A percentile compares a stretch with the other conserved stretches of the same genome.
Conservation (phyloP, 1,140 invertebrate genomes). For the Ceratosolen solmsi region DNA sequence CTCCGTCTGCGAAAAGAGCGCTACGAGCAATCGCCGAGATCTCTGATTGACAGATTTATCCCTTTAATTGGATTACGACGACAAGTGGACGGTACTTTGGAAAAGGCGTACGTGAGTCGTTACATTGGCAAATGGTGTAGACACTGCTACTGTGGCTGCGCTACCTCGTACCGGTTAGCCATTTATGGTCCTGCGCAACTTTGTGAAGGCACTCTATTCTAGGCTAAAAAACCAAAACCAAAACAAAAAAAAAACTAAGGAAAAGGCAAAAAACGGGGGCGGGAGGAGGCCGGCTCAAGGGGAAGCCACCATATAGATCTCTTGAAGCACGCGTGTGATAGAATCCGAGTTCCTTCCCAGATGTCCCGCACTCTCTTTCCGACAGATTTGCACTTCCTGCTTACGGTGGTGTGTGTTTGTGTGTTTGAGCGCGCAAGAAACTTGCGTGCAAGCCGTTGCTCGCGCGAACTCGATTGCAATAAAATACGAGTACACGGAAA, state of each 20-base stretch:
- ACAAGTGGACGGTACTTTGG: neutral
- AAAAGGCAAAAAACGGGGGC: no score
- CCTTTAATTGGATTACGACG: constrained; percentile 44
- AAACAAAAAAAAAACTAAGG: constrained; percentile 20
- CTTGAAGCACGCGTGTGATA: neutral
- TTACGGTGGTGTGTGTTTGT: neutral
- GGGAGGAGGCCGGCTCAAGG: constrained; percentile 24
- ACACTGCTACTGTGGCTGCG: no score
- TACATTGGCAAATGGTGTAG: neutral
- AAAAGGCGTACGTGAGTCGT: neutral
- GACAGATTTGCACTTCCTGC: constrained; percentile 36
- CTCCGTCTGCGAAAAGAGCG: neutral
- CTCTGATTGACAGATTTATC: constrained; percentile 33
- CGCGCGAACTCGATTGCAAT: neutral
- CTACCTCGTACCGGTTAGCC: constrained; percentile 36
- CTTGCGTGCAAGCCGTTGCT: neutral
- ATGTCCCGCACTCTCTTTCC: constrained; percentile 3
- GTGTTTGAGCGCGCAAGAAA: neutral
- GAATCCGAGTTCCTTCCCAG: constrained; percentile 6
- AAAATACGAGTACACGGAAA: no score
- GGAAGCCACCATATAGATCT: constrained; percentile 41
- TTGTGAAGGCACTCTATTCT: neutral
- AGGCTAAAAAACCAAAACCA: neutral
- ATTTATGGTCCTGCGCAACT: constrained; percentile 15
- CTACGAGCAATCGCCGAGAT: neutral